A percentile compares a stretch with the other conserved stretches of the same genome.
These are phyloP conservation scores for Procambarus clarkii DNA, from an alignment of 1,140 invertebrate genomes.

Conservation along the genomic window DNA sequence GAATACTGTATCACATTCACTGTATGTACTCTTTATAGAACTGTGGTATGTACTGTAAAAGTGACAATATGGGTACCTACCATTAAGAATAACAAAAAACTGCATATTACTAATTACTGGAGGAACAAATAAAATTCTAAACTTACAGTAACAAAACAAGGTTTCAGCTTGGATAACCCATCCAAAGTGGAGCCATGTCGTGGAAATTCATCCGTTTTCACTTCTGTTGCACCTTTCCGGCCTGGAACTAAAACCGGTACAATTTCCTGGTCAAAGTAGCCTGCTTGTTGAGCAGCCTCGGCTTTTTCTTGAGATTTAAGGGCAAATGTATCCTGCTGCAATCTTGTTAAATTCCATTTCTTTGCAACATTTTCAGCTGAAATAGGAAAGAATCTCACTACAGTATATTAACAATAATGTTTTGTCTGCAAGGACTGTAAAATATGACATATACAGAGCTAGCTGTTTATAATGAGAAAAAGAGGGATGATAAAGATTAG, in stretches of 20 bases:
- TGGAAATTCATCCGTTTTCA: conserved; percentile 83
- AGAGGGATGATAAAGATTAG: too few relatives aligned
- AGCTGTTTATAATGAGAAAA: too few relatives aligned
- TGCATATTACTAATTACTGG: too few relatives aligned
- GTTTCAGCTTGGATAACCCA: conserved; percentile 80
- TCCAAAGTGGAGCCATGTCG: conserved; percentile 80
- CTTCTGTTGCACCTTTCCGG: conserved; percentile 78
- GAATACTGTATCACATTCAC: too few relatives aligned
- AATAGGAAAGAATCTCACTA: not conserved
- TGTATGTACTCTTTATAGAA: too few relatives aligned
- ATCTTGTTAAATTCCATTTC: conserved; percentile 82
- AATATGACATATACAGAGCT: too few relatives aligned
- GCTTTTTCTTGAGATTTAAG: conserved; percentile 84
- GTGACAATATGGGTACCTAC: too few relatives aligned
- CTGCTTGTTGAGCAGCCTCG: conserved; percentile 81
- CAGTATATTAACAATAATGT: too few relatives aligned
- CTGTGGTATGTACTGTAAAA: too few relatives aligned
- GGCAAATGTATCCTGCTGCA: conserved; percentile 87
- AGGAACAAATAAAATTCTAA: not conserved
- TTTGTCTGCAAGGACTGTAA: too few relatives aligned
- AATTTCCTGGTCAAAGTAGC: conserved; percentile 85
- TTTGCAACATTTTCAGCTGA: conserved; percentile 85
- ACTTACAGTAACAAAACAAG: conserved; percentile 81
- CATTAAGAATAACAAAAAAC: too few relatives aligned
- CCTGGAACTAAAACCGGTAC: conserved; percentile 79